phyloP scores from a whole-genome alignment of 2,113 vertebrate genomes.

The Coptodon bakossiorum region DNA sequence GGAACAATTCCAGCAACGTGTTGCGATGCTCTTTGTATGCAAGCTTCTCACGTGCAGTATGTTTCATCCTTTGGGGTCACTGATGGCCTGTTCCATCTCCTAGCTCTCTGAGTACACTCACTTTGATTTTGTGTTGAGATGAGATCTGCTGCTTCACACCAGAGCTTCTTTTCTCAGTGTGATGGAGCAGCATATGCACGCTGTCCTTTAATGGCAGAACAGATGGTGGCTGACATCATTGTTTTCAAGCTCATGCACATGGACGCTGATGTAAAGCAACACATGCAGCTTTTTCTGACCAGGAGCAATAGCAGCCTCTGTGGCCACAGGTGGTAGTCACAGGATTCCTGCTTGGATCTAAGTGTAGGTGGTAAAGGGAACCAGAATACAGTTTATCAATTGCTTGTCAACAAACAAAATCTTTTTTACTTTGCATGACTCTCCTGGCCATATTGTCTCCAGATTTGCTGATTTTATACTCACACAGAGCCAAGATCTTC shows the following conservation, averaged over 20 bases:
- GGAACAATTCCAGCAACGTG: not conserved
- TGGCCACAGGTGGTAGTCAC: not conserved
- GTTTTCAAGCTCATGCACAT: not conserved
- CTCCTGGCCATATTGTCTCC: not conserved
- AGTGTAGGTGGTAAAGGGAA: not conserved
- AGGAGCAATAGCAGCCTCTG: not conserved
- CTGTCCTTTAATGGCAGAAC: not conserved
- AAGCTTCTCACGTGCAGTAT: not conserved
- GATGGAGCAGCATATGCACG: not conserved
- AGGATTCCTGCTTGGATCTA: not conserved
- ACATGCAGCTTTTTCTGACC: not conserved
- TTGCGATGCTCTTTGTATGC: not conserved
- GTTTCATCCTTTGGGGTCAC: not conserved
- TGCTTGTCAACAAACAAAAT: not conserved
- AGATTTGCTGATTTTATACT: not conserved
- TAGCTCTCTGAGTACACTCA: not conserved
- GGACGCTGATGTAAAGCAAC: not conserved
- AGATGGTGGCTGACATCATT: not conserved
- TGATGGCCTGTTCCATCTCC: not conserved
- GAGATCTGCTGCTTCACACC: not conserved
- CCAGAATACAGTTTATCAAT: not conserved
- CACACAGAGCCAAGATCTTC: not conserved
- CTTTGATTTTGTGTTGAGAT: not conserved
- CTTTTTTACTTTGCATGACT: not conserved
- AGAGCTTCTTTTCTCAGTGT: not conserved